These are phyloP conservation scores for Heloderma charlesbogerti DNA, from an alignment of 2,113 vertebrate species.

Conservation along the genomic window DNA sequence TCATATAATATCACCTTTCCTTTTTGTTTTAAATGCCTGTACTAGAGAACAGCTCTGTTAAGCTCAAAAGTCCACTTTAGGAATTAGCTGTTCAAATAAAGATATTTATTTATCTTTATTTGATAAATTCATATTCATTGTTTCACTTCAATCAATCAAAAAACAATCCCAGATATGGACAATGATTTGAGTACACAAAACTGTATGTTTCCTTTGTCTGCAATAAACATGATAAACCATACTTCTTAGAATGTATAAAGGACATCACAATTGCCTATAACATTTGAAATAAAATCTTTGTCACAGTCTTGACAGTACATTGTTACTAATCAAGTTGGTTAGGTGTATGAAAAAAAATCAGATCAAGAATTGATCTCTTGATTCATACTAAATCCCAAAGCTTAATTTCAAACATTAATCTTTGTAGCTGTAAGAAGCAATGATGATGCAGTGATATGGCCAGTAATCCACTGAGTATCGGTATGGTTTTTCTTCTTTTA, in stretches of 20 bases:
- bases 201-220: background rate
- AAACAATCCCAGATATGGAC: background rate
- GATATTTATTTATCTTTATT: background rate
- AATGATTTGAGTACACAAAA: background rate
- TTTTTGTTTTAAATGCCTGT: background rate
- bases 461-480: background rate
- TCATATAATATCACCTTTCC: no score
- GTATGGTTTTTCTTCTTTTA: slow-evolving; percentile 7
- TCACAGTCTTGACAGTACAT: background rate
- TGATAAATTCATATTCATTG: no score
- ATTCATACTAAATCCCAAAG: background rate
- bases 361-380: slow-evolving; percentile 16
- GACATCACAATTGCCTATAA: no score
- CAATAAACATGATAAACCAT: background rate
- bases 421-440: slow-evolving; percentile 22
- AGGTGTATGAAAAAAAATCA: slow-evolving; percentile 11
- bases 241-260: background rate
- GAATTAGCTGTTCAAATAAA: background rate
- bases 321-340: background rate
- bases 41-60: background rate
- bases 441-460: slow-evolving; percentile 7
- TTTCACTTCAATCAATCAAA: no score
- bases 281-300: background rate
- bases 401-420: background rate
- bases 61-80: background rate